Base-by-base conservation (phyloP, 1,140 invertebrate genomes). In the Chlorops oryzae region DNA sequence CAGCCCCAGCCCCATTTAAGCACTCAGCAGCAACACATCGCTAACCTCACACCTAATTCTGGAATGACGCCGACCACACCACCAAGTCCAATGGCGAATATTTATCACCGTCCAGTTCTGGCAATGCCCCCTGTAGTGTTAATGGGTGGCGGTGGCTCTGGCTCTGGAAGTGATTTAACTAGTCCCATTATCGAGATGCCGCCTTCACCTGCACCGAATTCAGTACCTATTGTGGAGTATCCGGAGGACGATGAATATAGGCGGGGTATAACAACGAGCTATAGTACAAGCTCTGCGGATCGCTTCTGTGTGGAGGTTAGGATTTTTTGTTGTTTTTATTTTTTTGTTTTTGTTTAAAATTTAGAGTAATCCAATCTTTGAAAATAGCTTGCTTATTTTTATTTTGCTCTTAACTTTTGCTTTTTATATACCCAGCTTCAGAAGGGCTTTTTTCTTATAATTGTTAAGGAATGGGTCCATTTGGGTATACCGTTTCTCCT, bases 171-270 rank as follows among this genome's bases (percentile, higher is more conserved):
- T 32, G 38, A 52, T 41, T 13, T 58, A 9, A 42, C 38, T 23
- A 54, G 58, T 43, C 56, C 56, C 5, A 58, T 61, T 47, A 64
- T 70, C 40, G 66, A 72, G 44, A 56, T 58, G 54, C 54, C 59
- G 13, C 57, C 57, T 35, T 61, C 70, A 54, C 46, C 59, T 56
- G 54, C 61, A 27, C 58, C 58, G 3, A 50, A 17, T 37, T 20
- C 24, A 20, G 20, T 52, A 25, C 39, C 74, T 39, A 70, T 81
- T 48, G 75, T 78, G 28, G 78, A 79, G 60, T 80, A 80, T 77
- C 83, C 83, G 80, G 65, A 85, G 69, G 84, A 86, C 62, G 86
- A 87, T 70, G 84, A 87, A 50, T 56, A 61, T 52, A 47, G n/a
- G 56, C 48, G 56, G 52, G 53, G 39, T 18, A 44, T 27, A 34